Conservation (phyloP, 2,797 vertebrate species). For the Pteropus rufus region DNA sequence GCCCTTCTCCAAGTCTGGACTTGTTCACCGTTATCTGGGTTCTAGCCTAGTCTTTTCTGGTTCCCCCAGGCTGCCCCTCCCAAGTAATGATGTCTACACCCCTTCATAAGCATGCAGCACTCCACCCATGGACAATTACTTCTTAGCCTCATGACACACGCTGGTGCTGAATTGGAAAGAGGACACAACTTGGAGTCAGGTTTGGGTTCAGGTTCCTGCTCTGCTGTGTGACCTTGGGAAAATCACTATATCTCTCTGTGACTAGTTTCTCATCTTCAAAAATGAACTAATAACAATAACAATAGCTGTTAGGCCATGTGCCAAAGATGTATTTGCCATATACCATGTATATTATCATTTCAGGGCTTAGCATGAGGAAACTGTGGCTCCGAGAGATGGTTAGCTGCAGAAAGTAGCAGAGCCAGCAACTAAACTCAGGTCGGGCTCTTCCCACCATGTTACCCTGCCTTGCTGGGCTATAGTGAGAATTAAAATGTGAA, state of each 20-base stretch:
- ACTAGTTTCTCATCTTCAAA: slow-evolving; percentile 15
- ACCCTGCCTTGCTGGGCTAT: background rate
- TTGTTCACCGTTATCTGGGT: background rate
- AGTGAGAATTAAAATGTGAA: background rate
- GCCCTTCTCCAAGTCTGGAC: background rate
- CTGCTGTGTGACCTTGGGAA: background rate
- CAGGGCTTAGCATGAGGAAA: background rate
- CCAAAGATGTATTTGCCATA: background rate
- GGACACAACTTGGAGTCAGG: background rate
- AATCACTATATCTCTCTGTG: background rate
- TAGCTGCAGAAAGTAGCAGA: background rate
- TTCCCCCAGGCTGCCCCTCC: background rate
- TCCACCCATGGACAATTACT: background rate
- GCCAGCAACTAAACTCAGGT: rapidly evolving
- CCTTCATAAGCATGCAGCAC: background rate
- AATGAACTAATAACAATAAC: background rate
- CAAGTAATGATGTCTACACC: background rate
- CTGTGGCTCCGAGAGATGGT: background rate
- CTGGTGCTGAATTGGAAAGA: background rate
- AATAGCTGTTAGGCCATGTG: background rate
- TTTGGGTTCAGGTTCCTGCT: background rate
- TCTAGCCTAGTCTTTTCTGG: background rate
- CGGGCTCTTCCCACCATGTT: background rate
- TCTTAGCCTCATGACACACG: background rate
- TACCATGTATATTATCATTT: background rate